Evolutionary conservation across 1,140 invertebrate genomes (phyloP), one percentile per base, ranked within the genome.

Genomic region (Phortica variegata): DNA sequence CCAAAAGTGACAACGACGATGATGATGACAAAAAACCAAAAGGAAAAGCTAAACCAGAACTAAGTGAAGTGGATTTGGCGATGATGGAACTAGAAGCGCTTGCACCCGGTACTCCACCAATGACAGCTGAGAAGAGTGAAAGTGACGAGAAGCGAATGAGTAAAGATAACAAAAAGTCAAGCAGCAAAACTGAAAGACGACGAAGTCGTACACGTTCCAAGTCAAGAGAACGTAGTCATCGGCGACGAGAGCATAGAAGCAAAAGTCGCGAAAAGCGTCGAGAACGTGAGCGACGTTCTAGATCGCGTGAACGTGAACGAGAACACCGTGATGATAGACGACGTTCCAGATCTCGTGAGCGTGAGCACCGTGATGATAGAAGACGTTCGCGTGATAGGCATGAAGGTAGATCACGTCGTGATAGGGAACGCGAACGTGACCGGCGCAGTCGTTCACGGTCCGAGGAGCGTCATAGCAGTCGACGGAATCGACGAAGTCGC

Each of bases 51-150:
- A 43, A 56, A n/a, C 13, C 13, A 2, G 62, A 69, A 19, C 38
- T 56, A 47, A 66, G 56, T 18, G 77, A 81, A 46, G 85, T 91
- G 13, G 85, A 87, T 61, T 85, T 90, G 72, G 86, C 90, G 33
- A 93, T 98, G 90, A 86, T 88, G 36, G 88, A 91, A 58, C 79
- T 97, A 34, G 93, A 97, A 78, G 88, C 91, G 12, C 75, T 96
- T 15, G 90, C 92, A 9, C 90, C 91, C 0, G 58, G 65, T 19
- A 34, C n/a, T n/a, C n/a, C 33, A 15, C 15, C 15, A 43, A 33
- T 23, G 16, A 43, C 23, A 6, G 23, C 44, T 20, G 36, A 3
- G 20, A 17, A 32, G 26, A 33, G 10, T 12, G 12, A 19, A 45
- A 79, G 82, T 13, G 66, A 69, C 2, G 21, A 37, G 1, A 46